phyloP scores from a whole-genome alignment of 2,888 invertebrate species.

The Trachelus stipa region DNA sequence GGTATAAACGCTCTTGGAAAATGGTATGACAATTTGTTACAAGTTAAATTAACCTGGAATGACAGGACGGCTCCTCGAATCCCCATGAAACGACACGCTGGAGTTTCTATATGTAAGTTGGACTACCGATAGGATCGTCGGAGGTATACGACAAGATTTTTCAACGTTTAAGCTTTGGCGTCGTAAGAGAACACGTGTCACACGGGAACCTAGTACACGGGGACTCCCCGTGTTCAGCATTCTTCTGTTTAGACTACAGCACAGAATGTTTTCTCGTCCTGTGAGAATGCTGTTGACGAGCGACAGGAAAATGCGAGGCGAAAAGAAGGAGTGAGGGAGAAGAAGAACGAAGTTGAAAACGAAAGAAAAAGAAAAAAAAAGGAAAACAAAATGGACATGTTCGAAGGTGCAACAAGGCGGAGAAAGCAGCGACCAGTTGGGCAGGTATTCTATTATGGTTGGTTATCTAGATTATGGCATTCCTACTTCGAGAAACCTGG shows the following conservation, averaged over 20 bases:
- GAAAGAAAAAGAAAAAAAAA: constrained; percentile 36
- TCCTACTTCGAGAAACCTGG: constrained; percentile 54
- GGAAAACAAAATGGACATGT: constrained; percentile 17
- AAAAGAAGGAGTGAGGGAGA: constrained; percentile 10
- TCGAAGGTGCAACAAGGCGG: constrained; percentile 61
- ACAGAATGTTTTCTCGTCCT: not conserved
- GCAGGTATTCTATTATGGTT: constrained; percentile 62
- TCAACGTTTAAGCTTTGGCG: not conserved
- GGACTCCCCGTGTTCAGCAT: constrained; percentile 9
- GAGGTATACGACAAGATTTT: not conserved
- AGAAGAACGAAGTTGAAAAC: constrained; percentile 16
- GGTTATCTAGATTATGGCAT: constrained; percentile 66
- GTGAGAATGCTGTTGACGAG: constrained; percentile 2
- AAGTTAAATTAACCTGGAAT: not conserved
- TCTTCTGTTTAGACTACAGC: not conserved
- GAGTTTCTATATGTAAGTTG: not conserved
- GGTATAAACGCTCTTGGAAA: not conserved
- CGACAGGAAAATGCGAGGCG: constrained; percentile 1
- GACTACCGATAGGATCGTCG: not conserved
- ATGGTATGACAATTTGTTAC: not conserved
- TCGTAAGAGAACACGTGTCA: constrained; percentile 14
- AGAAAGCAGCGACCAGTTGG: constrained; percentile 37
- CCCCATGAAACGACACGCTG: not conserved
- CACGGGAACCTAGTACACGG: not conserved
- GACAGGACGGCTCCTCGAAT: not conserved